Percentiles rank a stretch among this genome's conserved stretches.
Evolutionary conservation across 2,797 vertebrate species (phyloP).

Genomic region (Gallinago stenura): DNA sequence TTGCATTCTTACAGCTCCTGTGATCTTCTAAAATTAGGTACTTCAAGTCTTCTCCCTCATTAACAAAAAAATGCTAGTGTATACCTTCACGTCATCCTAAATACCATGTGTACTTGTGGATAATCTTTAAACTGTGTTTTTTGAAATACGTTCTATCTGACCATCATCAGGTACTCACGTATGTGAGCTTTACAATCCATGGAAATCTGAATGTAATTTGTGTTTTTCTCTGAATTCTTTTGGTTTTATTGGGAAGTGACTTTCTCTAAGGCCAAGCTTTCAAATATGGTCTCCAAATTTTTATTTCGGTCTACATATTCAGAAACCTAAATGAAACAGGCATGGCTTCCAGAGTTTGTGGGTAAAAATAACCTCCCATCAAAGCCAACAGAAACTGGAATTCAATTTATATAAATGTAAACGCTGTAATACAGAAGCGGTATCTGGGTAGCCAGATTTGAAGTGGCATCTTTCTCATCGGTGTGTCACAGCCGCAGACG

Average conservation of each 20-base stretch:
- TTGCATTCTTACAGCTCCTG: conserved; percentile 48
- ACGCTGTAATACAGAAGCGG: neutral
- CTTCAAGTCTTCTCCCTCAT: conserved; percentile 43
- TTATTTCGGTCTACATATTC: neutral
- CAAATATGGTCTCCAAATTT: neutral
- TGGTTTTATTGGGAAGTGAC: neutral
- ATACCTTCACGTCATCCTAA: neutral
- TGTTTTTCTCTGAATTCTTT: neutral
- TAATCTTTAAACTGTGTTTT: neutral
- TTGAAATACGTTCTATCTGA: neutral
- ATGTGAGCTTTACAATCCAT: neutral
- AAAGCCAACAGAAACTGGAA: neutral
- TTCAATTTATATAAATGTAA: neutral
- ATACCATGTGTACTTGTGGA: neutral
- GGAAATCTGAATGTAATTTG: neutral
- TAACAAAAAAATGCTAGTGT: neutral
- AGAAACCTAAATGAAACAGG: neutral
- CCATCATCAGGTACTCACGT: neutral
- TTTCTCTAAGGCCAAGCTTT: conserved; percentile 2
- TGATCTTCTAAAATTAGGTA: conserved; percentile 41
- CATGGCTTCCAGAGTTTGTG: neutral
- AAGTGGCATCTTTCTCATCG: neutral
- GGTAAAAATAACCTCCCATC: neutral
- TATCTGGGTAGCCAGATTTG: neutral
- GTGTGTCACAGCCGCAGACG: neutral